Evolutionary conservation across 2,888 invertebrate genomes (phyloP), one percentile per base, ranked within the genome.

Genomic region (Stictocephala bisonia): DNA sequence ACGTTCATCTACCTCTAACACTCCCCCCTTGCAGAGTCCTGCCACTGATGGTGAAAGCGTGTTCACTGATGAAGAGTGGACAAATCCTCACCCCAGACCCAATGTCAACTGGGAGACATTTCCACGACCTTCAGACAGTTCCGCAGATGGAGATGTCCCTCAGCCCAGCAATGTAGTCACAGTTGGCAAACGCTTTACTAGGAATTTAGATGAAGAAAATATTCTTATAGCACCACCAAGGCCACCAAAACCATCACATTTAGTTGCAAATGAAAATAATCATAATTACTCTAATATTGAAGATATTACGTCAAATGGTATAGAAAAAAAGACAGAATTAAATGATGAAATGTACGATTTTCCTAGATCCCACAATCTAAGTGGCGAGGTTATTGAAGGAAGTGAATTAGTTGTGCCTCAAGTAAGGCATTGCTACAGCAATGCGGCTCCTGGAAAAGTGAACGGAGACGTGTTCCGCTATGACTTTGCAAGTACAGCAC

Each of bases 231-330:
- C 90, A 1, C 92, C 92, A 6, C 92, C 92, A 3, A 86, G 93
- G 69, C 93, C 93, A 3, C 92, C 93, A 0, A 94, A 94, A 84
- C 92, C 92, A 0, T 85, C 88, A 29, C 86, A 88, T 74, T 84
- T 88, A 82, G 80, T 82, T 50, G 78, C 82, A 31, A 84, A 85
- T 64, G 85, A 84, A 77, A 82, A 84, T 66, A 83, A 64, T 6
- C 85, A 86, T 70, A 86, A 85, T 79, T 86, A 86, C 79, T 82
- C 86, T 73, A 87, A 87, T 80, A 79, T 87, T 50, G 84, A 84
- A 58, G 79, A 78, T 56, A 71, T 73, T 13, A 75, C 77, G 26
- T 72, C 76, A 3, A 66, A 64, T 24, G 82, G 83, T 60, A 81
- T 82, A 22, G 82, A 81, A 6, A 83, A 83, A 72, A 83, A 83